Base-by-base conservation (phyloP, 2,888 invertebrate species). In the Boloria euphrosyne region DNA sequence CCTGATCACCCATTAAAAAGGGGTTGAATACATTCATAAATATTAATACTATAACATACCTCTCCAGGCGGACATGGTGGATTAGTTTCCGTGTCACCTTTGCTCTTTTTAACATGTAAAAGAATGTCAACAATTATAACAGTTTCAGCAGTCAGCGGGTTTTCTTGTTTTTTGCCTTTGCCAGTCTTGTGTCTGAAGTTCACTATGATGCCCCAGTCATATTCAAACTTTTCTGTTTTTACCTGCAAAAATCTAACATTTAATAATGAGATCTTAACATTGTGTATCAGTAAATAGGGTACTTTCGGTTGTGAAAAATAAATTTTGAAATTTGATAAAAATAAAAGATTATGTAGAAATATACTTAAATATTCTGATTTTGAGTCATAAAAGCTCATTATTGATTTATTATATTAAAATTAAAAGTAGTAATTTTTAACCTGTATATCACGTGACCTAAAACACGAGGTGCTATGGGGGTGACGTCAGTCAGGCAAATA, bases 191-290 rank as follows among this genome's bases (percentile, higher is more conserved):
- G 97, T 78, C 96, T 96, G 81, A 97, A 98, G 87, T 98, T 98
- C 1, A 99, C 95, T 62, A 99, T 95, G 57, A 98, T 96, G 13
- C 98, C 98, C 99, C 99, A 99, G 77, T 98, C 99, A 84, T 98
- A 99, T 79, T 97, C 96, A 73, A 96, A 94, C 46, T 95, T 95
- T 53, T 96, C 96, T 74, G 96, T 96, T 88, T 97, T 96, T 4
- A 97, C 94, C 96, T 97, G 62, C 22, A 22, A 22, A 22, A 22
- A 22, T 22, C 22, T 22, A 22, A 22, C 3, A 22, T 22, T 22
- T 22, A 22, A 22, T 22, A 22, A 22, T 22, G 22, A 22, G 1
- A 22, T 22, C 3, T 22, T 22, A 22, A 22, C 22, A 22, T 3
- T n/a, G 3, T 22, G 3, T 22, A 22, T 22, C 22, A 22, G 22